Evolutionary conservation across 1,140 invertebrate species (phyloP).

Genomic region (Drosophila ficusphila): DNA sequence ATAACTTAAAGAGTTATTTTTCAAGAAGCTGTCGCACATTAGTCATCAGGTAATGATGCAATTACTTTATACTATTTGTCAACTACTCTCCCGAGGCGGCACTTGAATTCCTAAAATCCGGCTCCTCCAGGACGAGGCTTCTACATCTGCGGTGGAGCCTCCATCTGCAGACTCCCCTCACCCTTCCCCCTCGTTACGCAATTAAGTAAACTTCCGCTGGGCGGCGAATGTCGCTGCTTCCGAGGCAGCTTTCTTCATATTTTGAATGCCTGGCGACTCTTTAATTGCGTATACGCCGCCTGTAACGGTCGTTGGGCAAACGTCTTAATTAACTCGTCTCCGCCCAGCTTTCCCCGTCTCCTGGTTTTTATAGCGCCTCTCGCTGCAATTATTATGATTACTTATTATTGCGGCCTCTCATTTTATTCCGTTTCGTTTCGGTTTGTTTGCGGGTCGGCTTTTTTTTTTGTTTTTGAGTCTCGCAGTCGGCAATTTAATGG

Average conservation of each 20-base stretch:
- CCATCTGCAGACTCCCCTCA: no score
- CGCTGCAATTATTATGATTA: constrained; percentile 79
- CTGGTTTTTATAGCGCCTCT: constrained; percentile 66
- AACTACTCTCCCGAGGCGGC: constrained; percentile 1
- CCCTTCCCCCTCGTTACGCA: constrained; percentile 47
- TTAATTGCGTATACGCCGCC: constrained; percentile 78
- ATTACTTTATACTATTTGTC: constrained; percentile 30
- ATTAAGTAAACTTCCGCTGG: constrained; percentile 75
- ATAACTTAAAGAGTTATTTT: not conserved
- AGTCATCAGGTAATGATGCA: constrained; percentile 10
- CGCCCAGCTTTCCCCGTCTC: constrained; percentile 32
- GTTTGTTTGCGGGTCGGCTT: constrained; percentile 26
- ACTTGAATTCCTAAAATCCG: constrained; percentile 2
- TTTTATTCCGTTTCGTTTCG: constrained; percentile 64
- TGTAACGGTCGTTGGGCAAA: constrained; percentile 75
- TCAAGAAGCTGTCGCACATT: not conserved
- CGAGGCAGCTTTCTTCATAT: constrained; percentile 73
- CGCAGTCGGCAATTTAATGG: constrained; percentile 71
- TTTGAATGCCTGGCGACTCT: constrained; percentile 61
- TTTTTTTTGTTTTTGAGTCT: constrained; percentile 27
- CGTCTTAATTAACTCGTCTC: constrained; percentile 77
- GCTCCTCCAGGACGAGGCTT: not conserved
- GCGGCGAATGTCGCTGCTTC: constrained; percentile 62
- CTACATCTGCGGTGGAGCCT: not conserved
- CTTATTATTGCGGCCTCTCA: constrained; percentile 76